A percentile compares a stretch with the other conserved stretches of the same genome.
phyloP scores from a whole-genome alignment of 2,113 vertebrate species.

The Gymnocephalus cernua region DNA sequence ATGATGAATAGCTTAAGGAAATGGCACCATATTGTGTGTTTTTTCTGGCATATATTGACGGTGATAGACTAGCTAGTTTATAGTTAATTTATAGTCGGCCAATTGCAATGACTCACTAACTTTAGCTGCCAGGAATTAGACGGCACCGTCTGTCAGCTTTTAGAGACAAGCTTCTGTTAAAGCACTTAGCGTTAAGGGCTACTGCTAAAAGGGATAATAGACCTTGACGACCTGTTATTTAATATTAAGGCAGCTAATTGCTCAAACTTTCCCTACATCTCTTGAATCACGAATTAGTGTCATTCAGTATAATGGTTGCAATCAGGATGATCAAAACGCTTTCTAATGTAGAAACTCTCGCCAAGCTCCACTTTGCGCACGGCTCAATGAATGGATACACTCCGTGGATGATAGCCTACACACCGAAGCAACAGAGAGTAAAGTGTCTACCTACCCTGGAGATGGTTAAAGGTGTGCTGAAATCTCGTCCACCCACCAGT shows the following conservation, averaged over 20 bases:
- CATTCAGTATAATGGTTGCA: neutral
- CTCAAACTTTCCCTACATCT: neutral
- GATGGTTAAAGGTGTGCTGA: slow-evolving; percentile 94
- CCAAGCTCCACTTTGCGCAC: neutral
- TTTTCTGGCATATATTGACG: neutral
- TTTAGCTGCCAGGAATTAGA: slow-evolving; percentile 51
- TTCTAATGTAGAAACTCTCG: neutral
- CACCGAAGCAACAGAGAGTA: neutral
- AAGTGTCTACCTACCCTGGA: slow-evolving; percentile 90
- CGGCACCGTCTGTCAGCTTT: slow-evolving; percentile 32
- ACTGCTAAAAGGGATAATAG: neutral
- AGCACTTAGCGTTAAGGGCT: neutral
- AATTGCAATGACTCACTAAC: slow-evolving; percentile 16
- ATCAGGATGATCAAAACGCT: neutral
- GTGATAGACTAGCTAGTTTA: neutral
- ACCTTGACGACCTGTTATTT: neutral
- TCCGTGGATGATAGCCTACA: neutral
- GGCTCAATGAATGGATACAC: slow-evolving; percentile 53
- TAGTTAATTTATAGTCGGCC: neutral
- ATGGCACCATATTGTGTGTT: neutral
- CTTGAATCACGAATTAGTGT: neutral
- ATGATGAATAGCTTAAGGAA: too few relatives aligned
- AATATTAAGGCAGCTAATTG: neutral
- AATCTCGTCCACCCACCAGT: slow-evolving; percentile 94
- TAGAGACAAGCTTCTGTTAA: slow-evolving; percentile 4